A percentile compares a stretch with the other conserved stretches of the same genome.
Conservation (phyloP, 2,888 invertebrate species). For the Octodonta nipae region DNA sequence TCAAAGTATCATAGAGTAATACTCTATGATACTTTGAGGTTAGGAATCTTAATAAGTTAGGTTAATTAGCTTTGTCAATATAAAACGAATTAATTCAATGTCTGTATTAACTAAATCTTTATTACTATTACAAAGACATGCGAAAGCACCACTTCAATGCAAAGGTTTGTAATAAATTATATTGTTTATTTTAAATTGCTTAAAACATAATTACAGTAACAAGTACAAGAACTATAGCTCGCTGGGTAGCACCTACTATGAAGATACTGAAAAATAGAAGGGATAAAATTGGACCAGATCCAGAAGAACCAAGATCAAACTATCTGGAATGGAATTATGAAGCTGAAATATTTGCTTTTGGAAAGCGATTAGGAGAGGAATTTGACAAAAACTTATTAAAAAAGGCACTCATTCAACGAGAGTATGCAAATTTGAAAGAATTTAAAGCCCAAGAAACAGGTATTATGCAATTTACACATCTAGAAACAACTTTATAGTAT, state of each 20-base stretch:
- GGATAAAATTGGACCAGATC: constrained; percentile 43
- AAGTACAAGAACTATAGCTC: constrained; percentile 31
- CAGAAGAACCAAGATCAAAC: constrained; percentile 42
- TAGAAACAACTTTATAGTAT: neutral
- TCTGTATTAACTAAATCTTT: too few relatives aligned
- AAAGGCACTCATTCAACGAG: constrained; percentile 65
- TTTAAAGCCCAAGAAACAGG: constrained; percentile 41
- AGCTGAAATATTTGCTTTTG: constrained; percentile 79
- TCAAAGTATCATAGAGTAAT: too few relatives aligned
- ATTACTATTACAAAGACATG: too few relatives aligned
- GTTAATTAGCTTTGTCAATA: too few relatives aligned
- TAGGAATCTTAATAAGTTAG: too few relatives aligned
- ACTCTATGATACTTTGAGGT: too few relatives aligned
- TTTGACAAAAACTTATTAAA: constrained; percentile 58
- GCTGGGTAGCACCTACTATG: constrained; percentile 60
- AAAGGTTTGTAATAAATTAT: too few relatives aligned
- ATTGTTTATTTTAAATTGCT: too few relatives aligned
- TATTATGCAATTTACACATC: constrained; percentile 4
- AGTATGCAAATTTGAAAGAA: constrained; percentile 61
- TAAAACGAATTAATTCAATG: too few relatives aligned
- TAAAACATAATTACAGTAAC: neutral
- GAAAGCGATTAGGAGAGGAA: constrained; percentile 69
- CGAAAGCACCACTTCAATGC: too few relatives aligned
- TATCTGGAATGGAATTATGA: constrained; percentile 79
- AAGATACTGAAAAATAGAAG: constrained; percentile 47